phyloP scores from a whole-genome alignment of 2,888 invertebrate genomes.

The Limnephilus auricula region DNA sequence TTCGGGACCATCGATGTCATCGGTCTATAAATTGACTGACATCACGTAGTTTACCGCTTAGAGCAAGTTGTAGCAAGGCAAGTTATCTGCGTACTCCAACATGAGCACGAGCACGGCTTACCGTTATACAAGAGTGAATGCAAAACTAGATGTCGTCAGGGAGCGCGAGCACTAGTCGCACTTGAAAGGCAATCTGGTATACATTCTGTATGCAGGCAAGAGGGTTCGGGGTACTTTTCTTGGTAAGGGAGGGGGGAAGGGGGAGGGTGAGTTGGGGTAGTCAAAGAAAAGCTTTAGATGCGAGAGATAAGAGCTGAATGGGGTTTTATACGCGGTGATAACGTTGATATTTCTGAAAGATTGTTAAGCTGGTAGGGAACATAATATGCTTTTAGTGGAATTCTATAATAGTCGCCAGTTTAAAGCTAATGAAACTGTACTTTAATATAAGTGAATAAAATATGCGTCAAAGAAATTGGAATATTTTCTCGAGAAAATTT shows the following conservation, averaged over 20 bases:
- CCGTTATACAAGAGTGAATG: constrained; percentile 5
- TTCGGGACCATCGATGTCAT: too few relatives aligned
- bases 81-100: background rate
- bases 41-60: background rate
- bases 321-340: constrained; percentile 20
- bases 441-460: background rate
- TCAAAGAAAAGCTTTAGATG: constrained; percentile 39
- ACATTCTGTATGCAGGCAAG: constrained; percentile 61
- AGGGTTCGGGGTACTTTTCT: background rate
- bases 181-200: constrained; percentile 62
- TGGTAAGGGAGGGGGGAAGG: background rate
- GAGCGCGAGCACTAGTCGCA: constrained; percentile 30
- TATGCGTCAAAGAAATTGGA: background rate
- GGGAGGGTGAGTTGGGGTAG: constrained; percentile 10
- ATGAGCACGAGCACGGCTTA: background rate
- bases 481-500: background rate
- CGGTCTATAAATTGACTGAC: background rate
- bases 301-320: constrained; percentile 38
- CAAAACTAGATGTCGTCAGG: constrained; percentile 31
- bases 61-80: background rate
- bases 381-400: background rate
- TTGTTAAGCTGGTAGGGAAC: background rate
- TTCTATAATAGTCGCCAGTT: background rate
- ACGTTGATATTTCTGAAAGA: background rate
- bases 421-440: background rate